Evolutionary conservation across 1,140 invertebrate genomes (phyloP).

Genomic region (Acromyrmex heyeri): DNA sequence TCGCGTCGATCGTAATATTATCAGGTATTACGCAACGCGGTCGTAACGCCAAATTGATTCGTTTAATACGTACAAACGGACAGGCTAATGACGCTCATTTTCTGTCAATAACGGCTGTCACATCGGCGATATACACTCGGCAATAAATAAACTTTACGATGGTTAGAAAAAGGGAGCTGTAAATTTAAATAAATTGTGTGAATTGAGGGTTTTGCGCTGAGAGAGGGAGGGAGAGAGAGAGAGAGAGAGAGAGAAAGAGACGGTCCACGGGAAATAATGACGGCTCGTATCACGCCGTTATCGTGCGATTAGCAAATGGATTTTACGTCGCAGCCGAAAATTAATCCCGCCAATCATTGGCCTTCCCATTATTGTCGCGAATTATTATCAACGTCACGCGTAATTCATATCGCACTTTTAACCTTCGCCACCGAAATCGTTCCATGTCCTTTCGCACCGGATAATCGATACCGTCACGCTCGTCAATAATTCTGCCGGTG

Average conservation of each 20-base stretch:
- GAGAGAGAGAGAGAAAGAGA: too few relatives aligned
- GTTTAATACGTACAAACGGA: slow-evolving; percentile 37
- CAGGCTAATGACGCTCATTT: slow-evolving; percentile 35
- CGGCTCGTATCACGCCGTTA: background rate
- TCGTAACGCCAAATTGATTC: slow-evolving; percentile 38
- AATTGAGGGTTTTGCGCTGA: slow-evolving; percentile 1
- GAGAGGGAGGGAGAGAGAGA: background rate
- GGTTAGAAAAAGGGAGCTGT: slow-evolving; percentile 17
- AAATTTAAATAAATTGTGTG: slow-evolving; percentile 54
- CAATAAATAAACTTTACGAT: slow-evolving; percentile 38
- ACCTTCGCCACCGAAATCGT: slow-evolving; percentile 44
- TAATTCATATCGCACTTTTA: slow-evolving; percentile 41
- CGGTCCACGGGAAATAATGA: slow-evolving; percentile 10
- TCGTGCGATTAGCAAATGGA: slow-evolving; percentile 23
- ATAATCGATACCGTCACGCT: slow-evolving; percentile 49
- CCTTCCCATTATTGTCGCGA: slow-evolving; percentile 18
- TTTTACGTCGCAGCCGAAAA: slow-evolving; percentile 33
- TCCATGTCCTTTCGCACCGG: slow-evolving; percentile 27
- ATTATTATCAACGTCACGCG: slow-evolving; percentile 41
- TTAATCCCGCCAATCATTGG: slow-evolving; percentile 47
- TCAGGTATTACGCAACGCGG: slow-evolving; percentile 13
- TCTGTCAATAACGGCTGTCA: slow-evolving; percentile 45
- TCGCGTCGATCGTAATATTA: slow-evolving; percentile 37
- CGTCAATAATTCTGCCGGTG: slow-evolving; percentile 49
- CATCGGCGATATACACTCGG: slow-evolving; percentile 2